These are phyloP conservation scores for Sterna hirundo DNA, from an alignment of 2,113 vertebrate species.

Conservation along the genomic window DNA sequence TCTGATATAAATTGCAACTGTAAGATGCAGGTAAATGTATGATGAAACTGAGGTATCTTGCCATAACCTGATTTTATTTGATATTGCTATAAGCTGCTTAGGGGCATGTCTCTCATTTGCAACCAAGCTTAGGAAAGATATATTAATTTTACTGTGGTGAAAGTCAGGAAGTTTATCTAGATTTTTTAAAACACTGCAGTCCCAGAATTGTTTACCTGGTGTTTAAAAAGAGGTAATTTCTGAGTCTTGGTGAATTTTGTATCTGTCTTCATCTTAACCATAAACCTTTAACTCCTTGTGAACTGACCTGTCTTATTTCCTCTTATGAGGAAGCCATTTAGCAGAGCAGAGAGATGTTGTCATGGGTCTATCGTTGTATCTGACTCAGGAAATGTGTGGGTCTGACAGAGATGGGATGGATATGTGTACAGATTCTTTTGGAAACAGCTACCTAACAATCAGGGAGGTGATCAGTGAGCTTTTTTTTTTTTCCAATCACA, in stretches of 20 bases:
- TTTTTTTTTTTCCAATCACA: not conserved
- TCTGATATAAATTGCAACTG: not conserved
- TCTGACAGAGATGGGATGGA: not conserved
- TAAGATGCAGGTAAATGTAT: not conserved
- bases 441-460: not conserved
- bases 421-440: not conserved
- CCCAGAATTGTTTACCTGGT: not conserved
- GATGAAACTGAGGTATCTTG: not conserved
- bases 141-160: not conserved
- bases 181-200: not conserved
- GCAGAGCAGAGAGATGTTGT: not conserved
- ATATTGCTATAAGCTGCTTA: not conserved
- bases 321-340: not conserved
- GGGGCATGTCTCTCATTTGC: not conserved
- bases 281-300: not conserved
- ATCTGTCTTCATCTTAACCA: not conserved
- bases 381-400: not conserved
- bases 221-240: not conserved
- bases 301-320: not conserved
- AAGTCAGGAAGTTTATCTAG: not conserved
- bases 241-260: not conserved
- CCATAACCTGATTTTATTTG: conserved; percentile 8
- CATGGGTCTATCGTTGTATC: not conserved
- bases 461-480: not conserved
- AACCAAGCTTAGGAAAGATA: not conserved